phyloP scores from a whole-genome alignment of 2,797 vertebrate genomes.

The Lithobates sylvaticus region DNA sequence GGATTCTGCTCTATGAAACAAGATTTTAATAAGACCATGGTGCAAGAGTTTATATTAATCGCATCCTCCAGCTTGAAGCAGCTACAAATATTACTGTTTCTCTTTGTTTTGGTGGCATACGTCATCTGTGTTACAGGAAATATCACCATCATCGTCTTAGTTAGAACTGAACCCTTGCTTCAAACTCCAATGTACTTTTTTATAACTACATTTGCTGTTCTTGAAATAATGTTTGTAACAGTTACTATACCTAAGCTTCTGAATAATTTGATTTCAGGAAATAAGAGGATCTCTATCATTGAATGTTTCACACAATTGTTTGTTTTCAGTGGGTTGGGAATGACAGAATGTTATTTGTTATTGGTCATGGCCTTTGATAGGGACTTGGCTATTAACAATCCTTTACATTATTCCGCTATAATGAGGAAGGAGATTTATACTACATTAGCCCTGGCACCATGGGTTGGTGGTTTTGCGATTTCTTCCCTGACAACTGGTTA shows the following conservation, averaged over 20 bases:
- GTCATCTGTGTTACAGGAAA: conserved; percentile 9
- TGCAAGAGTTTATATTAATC: neutral
- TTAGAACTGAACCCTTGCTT: conserved; percentile 1
- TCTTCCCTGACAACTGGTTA: neutral
- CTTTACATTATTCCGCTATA: neutral
- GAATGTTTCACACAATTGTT: conserved; percentile 17
- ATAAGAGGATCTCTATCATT: neutral
- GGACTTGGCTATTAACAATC: conserved; percentile 25
- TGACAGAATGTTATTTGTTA: conserved; percentile 9
- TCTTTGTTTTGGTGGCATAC: neutral
- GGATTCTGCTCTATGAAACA: neutral
- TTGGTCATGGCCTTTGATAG: conserved; percentile 17
- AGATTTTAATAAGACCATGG: neutral
- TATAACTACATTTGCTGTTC: neutral
- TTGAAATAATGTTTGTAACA: conserved; percentile 24
- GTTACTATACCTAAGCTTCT: conserved; percentile 31
- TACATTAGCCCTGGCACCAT: neutral
- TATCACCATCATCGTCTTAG: neutral
- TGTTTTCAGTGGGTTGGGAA: conserved; percentile 3
- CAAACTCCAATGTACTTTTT: conserved; percentile 37
- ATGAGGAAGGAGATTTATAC: neutral
- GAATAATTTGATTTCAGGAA: neutral
- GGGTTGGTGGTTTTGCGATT: neutral
- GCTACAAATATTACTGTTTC: neutral
- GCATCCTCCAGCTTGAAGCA: neutral